A percentile compares a stretch with the other conserved stretches of the same genome.
Conservation (phyloP, 2,113 vertebrate species). For the Raja brachyura region DNA sequence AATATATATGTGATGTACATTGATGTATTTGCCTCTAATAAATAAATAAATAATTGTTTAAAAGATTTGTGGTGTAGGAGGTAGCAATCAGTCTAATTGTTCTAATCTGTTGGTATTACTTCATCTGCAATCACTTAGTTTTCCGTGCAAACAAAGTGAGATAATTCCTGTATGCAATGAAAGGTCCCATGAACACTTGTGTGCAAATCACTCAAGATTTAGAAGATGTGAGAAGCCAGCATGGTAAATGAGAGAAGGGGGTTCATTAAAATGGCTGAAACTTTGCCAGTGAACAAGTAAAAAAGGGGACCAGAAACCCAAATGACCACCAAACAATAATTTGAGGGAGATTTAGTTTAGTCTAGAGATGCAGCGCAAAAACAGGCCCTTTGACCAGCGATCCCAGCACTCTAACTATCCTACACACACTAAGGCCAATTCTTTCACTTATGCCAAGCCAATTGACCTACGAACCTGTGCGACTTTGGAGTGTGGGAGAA, state of each 20-base stretch:
- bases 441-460: too few species aligned
- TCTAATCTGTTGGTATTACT: not conserved
- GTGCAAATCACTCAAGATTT: not conserved
- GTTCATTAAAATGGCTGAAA: not conserved
- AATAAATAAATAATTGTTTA: too few species aligned
- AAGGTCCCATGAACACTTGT: not conserved
- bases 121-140: not conserved
- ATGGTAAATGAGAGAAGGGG: not conserved
- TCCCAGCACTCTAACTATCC: too few species aligned
- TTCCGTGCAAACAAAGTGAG: not conserved
- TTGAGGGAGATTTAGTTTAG: too few species aligned
- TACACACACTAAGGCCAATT: too few species aligned
- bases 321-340: not conserved
- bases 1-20: too few species aligned
- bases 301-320: not conserved
- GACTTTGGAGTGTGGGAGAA: too few species aligned
- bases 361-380: too few species aligned
- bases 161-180: not conserved
- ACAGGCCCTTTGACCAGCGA: too few species aligned
- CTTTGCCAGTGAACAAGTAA: not conserved
- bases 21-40: too few species aligned
- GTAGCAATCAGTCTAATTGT: not conserved
- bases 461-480: too few species aligned
- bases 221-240: not conserved
- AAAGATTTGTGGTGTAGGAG: not conserved